Base-by-base conservation (phyloP, 2,888 invertebrate genomes). In the Dynastes grantii region DNA sequence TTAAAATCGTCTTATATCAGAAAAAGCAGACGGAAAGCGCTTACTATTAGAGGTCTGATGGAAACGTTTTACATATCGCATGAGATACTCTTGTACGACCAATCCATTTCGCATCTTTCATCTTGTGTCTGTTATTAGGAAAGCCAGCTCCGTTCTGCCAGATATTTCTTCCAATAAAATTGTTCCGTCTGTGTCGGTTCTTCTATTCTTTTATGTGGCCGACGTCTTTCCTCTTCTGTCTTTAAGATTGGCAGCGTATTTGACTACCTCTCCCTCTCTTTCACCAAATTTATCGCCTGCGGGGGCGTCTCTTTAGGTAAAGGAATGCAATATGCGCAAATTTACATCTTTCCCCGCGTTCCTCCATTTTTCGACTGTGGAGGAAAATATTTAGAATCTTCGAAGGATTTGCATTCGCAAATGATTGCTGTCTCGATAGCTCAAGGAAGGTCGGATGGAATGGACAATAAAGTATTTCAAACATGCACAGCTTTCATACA, bases 141-240 rank as follows among this genome's bases (percentile, higher is more conserved):
- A 37, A 67, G 16, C 55, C 65, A 40, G 27, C 65, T 67, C 45
- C 9, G 65, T 67, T 58, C 55, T 67, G 65, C 65, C 16, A 40
- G 65, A 67, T 45, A 67, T 67, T 67, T 67, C 45, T 67, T 45
- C 22, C 65, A 16, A 67, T 67, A 67, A 67, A 67, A 67, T 67
- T 67, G 65, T 67, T 45, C 45, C 37, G 65, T 67, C 65, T 67
- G 16, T 67, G 16, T 22, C 22, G 55, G 13, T 67, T 5, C 32
- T 37, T 67, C 22, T 40, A 67, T 67, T 45, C 65, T 40, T 67
- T 8, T 22, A 22, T 9, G 16, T 6, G 37, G 45, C 5, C 9
- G 65, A 67, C 8, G 65, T n/a, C 65, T 45, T 67, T 37, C 40
- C 37, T 37, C 40, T 40, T 58, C 55, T 58, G 22, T 16, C 22